Percentiles rank a stretch among this genome's conserved stretches.
These are phyloP conservation scores for Erythrolamprus reginae DNA, from an alignment of 2,113 vertebrate species.

Conservation along the genomic window DNA sequence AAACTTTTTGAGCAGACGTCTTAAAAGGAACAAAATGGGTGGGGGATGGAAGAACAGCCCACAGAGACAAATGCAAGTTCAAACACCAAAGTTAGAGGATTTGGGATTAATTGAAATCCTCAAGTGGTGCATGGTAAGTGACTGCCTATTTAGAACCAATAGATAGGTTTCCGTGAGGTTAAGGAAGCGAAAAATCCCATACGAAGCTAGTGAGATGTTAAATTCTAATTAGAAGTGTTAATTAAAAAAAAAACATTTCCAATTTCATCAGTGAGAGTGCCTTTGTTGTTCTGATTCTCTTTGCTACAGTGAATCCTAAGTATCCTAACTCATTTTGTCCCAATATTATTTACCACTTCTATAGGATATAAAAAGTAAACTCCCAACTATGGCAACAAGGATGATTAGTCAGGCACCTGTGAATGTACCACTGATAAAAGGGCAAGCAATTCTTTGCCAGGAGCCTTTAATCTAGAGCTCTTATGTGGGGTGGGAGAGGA, in stretches of 20 bases:
- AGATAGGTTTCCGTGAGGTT: constrained; percentile 79
- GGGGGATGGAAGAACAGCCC: constrained; percentile 34
- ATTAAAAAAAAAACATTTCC: constrained; percentile 80
- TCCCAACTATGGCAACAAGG: constrained; percentile 36
- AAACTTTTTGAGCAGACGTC: constrained; percentile 34
- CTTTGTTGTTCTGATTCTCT: constrained; percentile 74
- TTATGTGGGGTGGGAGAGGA: neutral
- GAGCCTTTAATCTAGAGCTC: constrained; percentile 22
- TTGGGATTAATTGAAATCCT: constrained; percentile 80
- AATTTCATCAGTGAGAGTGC: constrained; percentile 79
- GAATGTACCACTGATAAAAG: constrained; percentile 32
- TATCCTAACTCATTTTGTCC: constrained; percentile 70
- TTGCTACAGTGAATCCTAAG: constrained; percentile 78
- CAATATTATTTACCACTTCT: constrained; percentile 66
- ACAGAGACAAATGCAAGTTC: constrained; percentile 65
- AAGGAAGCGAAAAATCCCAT: constrained; percentile 82
- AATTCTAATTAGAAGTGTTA: constrained; percentile 85
- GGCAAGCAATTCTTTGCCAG: constrained; percentile 20
- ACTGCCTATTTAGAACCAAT: constrained; percentile 80
- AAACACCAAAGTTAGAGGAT: constrained; percentile 69
- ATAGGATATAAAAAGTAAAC: constrained; percentile 55
- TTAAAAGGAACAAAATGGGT: constrained; percentile 47
- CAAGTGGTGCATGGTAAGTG: constrained; percentile 76
- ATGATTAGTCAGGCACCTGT: constrained; percentile 42
- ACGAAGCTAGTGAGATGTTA: constrained; percentile 81